These are phyloP conservation scores for Amphipyra tragopoginis DNA, from an alignment of 2,888 invertebrate species.

Conservation along the genomic window DNA sequence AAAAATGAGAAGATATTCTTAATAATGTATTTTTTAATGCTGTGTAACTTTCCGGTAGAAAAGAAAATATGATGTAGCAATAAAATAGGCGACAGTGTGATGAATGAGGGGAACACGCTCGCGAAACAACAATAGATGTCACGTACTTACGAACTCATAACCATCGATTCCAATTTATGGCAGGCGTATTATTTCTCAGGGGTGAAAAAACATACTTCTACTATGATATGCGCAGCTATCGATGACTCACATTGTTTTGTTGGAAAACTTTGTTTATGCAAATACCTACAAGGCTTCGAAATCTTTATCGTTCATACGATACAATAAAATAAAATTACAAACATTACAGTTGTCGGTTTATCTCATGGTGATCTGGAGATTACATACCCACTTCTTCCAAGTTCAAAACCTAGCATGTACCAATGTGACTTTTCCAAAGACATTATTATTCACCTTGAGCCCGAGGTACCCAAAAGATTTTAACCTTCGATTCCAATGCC, in stretches of 20 bases:
- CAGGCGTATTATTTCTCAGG: conserved; percentile 66
- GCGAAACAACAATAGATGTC: conserved; percentile 77
- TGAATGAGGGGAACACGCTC: conserved; percentile 69
- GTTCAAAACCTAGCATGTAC: too few species aligned
- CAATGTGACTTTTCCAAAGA: too few species aligned
- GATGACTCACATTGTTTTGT: conserved; percentile 28
- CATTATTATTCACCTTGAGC: too few species aligned
- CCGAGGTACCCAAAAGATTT: too few species aligned
- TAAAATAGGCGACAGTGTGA: conserved; percentile 75
- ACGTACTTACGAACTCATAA: conserved; percentile 83
- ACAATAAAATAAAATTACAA: not conserved
- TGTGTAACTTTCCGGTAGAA: conserved; percentile 49
- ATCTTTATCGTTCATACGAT: not conserved
- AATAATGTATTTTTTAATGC: conserved; percentile 42
- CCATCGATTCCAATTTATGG: conserved; percentile 81
- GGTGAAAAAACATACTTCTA: conserved; percentile 32
- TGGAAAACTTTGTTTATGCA: conserved; percentile 18
- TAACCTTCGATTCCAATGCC: too few species aligned
- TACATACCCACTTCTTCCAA: too few species aligned
- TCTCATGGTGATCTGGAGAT: too few species aligned
- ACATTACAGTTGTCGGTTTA: too few species aligned
- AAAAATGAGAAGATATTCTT: conserved; percentile 34
- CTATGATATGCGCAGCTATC: conserved; percentile 8
- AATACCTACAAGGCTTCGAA: conserved; percentile 1
- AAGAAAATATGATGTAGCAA: conserved; percentile 62